Base-by-base conservation (phyloP, 2,797 vertebrate genomes). In the Austrolebias charrua region DNA sequence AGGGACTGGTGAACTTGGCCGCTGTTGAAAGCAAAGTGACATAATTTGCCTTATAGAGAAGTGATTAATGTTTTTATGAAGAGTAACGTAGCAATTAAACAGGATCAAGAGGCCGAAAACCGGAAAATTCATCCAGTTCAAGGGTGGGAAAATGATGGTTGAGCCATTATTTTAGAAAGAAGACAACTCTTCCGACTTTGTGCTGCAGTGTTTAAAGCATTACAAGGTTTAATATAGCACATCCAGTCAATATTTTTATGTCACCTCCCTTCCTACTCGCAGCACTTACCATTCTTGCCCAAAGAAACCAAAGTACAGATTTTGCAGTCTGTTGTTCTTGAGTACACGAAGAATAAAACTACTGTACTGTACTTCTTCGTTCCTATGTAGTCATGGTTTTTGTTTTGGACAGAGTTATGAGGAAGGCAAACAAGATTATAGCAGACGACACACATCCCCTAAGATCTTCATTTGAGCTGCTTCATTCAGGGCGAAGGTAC, bases 321-420 rank as follows among this genome's bases (percentile, higher is more conserved):
- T 62, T 67, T 63, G 63, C 50, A 57, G 67, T 84, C 73, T 78
- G 66, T 43, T 6, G n/a, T 47, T 60, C 68, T 80, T 57, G 49
- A 55, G 55, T 60, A 51, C 65, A 69, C 75, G 55, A 35, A 45
- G 11, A 6, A 46, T 12, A 60, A 42, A 52, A 28, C 5, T 24
- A 24, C 24, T 24, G 42, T 24, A 24, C 24, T 24, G 42, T 0
- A 16, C 15, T 62, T 19, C 33, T 55, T 9, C 66, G 53, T 33
- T 33, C 71, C 69, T 58, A 28, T 59, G 66, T 50, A 46, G 59
- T 43, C 64, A 59, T 14, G 31, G 5, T 33, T 4, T 33, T 33
- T 33, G 5, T 33, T 33, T n/a, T n/a, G n/a, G n/a, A n/a, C n/a
- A n/a, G n/a, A n/a, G n/a, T n/a, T n/a, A n/a, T n/a, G n/a, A n/a